These are phyloP conservation scores for Enteromius radiatus DNA, from an alignment of 2,797 vertebrate species.

Conservation along the genomic window DNA sequence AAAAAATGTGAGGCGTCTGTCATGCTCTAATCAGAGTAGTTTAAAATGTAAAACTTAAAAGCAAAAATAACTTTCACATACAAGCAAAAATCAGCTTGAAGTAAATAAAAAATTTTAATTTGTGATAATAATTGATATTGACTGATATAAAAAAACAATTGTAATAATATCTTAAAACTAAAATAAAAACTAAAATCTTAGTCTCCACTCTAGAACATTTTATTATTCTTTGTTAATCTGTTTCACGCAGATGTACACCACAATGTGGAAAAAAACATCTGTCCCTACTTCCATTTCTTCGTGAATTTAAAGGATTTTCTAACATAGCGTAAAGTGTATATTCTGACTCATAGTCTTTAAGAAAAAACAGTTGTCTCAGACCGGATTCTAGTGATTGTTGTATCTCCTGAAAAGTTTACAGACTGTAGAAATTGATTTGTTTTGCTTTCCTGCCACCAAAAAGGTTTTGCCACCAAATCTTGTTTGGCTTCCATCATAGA, in stretches of 20 bases:
- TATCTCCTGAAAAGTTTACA: constrained; percentile 10
- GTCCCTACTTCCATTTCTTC: not conserved
- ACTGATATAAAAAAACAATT: no score
- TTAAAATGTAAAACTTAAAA: no score
- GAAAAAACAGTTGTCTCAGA: not conserved
- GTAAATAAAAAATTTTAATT: not conserved
- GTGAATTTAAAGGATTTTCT: not conserved
- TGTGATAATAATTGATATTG: not conserved
- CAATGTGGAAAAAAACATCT: not conserved
- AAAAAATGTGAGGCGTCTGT: no score
- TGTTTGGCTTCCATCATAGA: constrained; percentile 27
- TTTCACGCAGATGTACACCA: not conserved
- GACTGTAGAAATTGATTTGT: constrained; percentile 17
- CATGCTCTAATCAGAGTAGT: no score
- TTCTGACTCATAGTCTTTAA: not conserved
- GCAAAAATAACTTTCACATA: no score
- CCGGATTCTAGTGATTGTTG: not conserved
- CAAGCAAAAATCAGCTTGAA: not conserved
- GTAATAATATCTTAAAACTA: no score
- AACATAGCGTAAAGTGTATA: not conserved
- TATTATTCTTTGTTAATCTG: not conserved
- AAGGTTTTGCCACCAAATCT: constrained; percentile 9
- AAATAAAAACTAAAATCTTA: no score
- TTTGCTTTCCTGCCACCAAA: constrained; percentile 29
- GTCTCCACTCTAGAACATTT: not conserved